Conservation (phyloP, 2,113 vertebrate genomes). For the Eudyptes chrysolophus region DNA sequence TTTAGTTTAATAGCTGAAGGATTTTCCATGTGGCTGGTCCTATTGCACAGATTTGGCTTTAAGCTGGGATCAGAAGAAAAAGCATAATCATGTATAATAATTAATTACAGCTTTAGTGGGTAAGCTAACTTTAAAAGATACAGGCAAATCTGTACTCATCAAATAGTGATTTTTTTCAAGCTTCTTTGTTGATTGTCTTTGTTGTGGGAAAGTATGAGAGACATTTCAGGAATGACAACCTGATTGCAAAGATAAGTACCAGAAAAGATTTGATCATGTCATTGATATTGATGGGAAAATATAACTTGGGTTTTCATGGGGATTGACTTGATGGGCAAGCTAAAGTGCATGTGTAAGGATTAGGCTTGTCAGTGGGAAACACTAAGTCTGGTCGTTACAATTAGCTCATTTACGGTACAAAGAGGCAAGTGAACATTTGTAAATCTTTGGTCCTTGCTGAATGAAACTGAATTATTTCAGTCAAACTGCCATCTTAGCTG, state of each 20-base stretch:
- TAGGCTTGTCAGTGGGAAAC: constrained; percentile 53
- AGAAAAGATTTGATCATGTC: constrained; percentile 67
- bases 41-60: constrained; percentile 56
- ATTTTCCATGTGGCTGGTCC: constrained; percentile 69
- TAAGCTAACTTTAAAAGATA: constrained; percentile 71
- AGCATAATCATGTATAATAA: constrained; percentile 57
- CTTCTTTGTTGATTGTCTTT: constrained; percentile 66
- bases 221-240: constrained; percentile 74
- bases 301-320: constrained; percentile 55
- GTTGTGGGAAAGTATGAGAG: constrained; percentile 73
- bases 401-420: neutral
- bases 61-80: constrained; percentile 69
- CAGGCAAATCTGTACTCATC: constrained; percentile 52
- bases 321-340: constrained; percentile 62
- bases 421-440: neutral
- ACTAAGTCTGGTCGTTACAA: constrained; percentile 2
- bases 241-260: constrained; percentile 64
- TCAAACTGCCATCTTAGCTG: neutral
- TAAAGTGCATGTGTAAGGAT: constrained; percentile 43
- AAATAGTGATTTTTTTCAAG: constrained; percentile 39
- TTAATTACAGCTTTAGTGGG: constrained; percentile 67
- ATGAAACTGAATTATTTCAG: neutral
- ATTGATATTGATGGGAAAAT: constrained; percentile 71
- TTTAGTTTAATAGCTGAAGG: constrained; percentile 44
- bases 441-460: neutral